A percentile compares a stretch with the other conserved stretches of the same genome.
Evolutionary conservation across 2,797 vertebrate species (phyloP).

Genomic region (Huso huso): DNA sequence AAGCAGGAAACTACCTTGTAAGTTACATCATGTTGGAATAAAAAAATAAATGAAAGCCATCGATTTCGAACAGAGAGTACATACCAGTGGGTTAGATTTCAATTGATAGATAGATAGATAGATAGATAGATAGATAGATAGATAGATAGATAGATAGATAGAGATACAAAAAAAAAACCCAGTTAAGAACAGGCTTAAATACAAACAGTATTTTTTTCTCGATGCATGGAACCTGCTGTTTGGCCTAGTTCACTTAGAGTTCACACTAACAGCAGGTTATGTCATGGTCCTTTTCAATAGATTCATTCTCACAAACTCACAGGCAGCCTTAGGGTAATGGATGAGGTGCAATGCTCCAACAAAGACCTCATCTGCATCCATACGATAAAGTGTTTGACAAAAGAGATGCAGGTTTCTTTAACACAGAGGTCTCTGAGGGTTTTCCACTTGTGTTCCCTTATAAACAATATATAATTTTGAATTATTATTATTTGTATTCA

Average conservation of each 20-base stretch:
- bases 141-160: slow-evolving; percentile 47
- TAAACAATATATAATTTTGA: slow-evolving; percentile 31
- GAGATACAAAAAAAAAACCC: slow-evolving; percentile 38
- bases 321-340: slow-evolving; percentile 66
- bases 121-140: slow-evolving; percentile 49
- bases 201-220: slow-evolving; percentile 42
- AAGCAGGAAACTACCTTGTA: neutral
- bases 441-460: slow-evolving; percentile 54
- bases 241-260: slow-evolving; percentile 66
- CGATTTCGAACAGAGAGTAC: neutral
- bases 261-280: slow-evolving; percentile 63
- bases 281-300: slow-evolving; percentile 60
- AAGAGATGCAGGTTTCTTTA: slow-evolving; percentile 53
- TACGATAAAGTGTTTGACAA: slow-evolving; percentile 56
- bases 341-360: slow-evolving; percentile 65
- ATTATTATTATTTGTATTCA: too few relatives aligned
- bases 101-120: slow-evolving; percentile 30
- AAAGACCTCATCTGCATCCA: slow-evolving; percentile 72
- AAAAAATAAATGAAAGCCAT: neutral
- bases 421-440: slow-evolving; percentile 42
- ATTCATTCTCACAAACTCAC: slow-evolving; percentile 61
- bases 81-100: too few relatives aligned
- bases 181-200: slow-evolving; percentile 51
- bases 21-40: too few relatives aligned
- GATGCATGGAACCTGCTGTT: slow-evolving; percentile 50